These are phyloP conservation scores for Ciona savignyi DNA, from an alignment of 23 tunicate genomes.

Conservation along the genomic window DNA sequence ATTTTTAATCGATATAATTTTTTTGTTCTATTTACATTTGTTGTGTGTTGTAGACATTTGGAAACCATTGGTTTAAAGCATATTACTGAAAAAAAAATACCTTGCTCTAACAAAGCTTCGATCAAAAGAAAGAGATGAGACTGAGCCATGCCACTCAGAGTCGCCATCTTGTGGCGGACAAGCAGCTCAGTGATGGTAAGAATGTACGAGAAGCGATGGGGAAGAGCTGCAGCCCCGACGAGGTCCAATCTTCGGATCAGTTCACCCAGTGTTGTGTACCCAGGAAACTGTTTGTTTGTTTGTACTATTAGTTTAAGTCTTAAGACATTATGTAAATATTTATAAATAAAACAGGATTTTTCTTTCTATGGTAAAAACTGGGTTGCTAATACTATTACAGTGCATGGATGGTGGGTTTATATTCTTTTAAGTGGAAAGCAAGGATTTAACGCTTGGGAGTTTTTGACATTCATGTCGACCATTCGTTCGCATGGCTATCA, in stretches of 20 bases:
- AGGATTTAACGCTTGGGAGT: no score
- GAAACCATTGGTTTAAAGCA: background rate
- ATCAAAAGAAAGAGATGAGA: slow-evolving; percentile 46
- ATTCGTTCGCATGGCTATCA: no score
- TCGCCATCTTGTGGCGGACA: slow-evolving; percentile 28
- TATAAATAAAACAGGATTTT: no score
- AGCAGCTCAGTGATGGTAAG: slow-evolving; percentile 58
- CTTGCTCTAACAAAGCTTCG: slow-evolving; percentile 49
- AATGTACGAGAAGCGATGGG: slow-evolving; percentile 68
- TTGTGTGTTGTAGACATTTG: no score
- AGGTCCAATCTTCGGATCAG: slow-evolving; percentile 62
- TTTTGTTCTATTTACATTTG: no score
- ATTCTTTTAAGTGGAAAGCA: no score
- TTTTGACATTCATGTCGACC: no score
- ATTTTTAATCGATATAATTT: no score
- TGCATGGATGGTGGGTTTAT: no score
- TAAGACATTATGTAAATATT: no score
- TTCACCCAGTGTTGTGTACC: slow-evolving; percentile 87
- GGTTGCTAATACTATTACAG: no score
- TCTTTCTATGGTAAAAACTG: no score
- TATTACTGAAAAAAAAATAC: slow-evolving; percentile 16
- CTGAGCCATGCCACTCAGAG: slow-evolving; percentile 63
- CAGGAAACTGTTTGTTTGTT: slow-evolving; percentile 40
- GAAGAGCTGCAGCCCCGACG: slow-evolving; percentile 36
- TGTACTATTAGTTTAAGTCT: background rate